Evolutionary conservation across 1,140 invertebrate species (phyloP).

Genomic region (Heterodera carotae): DNA sequence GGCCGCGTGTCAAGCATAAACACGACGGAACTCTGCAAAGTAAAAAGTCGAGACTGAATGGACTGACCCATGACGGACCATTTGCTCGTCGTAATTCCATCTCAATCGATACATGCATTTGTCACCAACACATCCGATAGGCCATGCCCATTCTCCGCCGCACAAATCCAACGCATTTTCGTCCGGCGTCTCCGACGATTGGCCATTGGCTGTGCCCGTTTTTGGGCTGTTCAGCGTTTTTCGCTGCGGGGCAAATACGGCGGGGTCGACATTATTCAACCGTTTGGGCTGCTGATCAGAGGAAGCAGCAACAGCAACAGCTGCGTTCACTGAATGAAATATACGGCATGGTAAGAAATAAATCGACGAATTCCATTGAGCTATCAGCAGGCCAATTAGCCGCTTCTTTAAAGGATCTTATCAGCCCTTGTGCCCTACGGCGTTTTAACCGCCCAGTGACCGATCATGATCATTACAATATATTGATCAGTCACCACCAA

Average conservation of each 20-base stretch:
- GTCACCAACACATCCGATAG: constrained; percentile 43
- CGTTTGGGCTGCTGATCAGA: neutral
- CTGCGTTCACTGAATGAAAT: neutral
- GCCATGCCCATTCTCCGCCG: constrained; percentile 57
- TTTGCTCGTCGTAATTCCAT: constrained; percentile 79
- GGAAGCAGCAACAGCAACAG: neutral
- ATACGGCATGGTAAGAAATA: too few relatives aligned
- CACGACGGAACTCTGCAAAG: constrained; percentile 70
- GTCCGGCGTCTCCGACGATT: constrained; percentile 4
- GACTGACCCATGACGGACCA: constrained; percentile 68
- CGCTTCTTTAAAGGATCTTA: too few relatives aligned
- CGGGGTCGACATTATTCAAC: neutral
- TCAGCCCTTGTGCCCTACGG: too few relatives aligned
- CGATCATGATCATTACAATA: too few relatives aligned
- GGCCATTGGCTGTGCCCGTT: neutral
- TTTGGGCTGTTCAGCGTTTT: neutral
- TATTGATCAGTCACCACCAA: too few relatives aligned
- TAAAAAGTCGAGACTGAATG: neutral
- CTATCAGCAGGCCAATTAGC: too few relatives aligned
- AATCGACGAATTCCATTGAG: too few relatives aligned
- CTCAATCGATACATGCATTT: constrained; percentile 60
- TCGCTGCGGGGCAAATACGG: neutral
- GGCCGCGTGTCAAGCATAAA: constrained; percentile 84
- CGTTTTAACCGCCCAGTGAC: too few relatives aligned
- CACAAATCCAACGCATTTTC: constrained; percentile 15